Conservation (phyloP, 2,797 vertebrate species). For the Cossypha heuglini region DNA sequence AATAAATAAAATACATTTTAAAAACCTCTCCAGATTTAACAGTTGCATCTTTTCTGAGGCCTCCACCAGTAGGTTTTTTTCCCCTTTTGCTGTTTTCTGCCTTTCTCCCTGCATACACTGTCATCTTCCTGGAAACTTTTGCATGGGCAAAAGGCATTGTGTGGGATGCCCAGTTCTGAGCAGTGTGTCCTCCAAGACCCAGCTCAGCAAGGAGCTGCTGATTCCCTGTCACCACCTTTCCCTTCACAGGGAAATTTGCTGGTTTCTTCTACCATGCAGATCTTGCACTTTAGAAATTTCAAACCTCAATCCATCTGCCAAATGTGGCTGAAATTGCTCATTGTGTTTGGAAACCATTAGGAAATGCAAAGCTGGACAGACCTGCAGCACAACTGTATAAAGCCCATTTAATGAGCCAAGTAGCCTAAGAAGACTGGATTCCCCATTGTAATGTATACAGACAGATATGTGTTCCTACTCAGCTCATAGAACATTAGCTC, state of each 20-base stretch:
- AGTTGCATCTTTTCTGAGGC: background rate
- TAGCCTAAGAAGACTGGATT: background rate
- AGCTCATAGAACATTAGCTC: background rate
- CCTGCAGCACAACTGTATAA: background rate
- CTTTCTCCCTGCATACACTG: background rate
- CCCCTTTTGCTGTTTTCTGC: background rate
- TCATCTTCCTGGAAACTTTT: background rate
- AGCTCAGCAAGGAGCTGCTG: background rate
- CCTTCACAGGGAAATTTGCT: background rate
- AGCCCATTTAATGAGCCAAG: background rate
- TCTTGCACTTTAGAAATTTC: background rate
- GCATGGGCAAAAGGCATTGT: background rate
- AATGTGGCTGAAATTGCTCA: background rate
- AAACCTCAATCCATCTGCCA: background rate
- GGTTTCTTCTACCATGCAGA: background rate
- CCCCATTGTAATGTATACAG: background rate
- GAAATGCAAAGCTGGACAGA: background rate
- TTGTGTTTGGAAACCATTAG: background rate
- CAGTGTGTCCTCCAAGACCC: background rate
- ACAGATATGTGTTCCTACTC: background rate
- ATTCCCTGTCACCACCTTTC: background rate
- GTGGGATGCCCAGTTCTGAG: background rate
- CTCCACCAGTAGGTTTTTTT: background rate
- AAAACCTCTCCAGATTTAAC: background rate
- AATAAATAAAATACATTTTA: rapidly evolving